phyloP scores from a whole-genome alignment of 1,140 invertebrate species.

The Caenorhabditis elegans region WBcel235 BX284603.4:9330501-9331000 shows the following conservation, averaged over 20 bases:
- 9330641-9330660: not conserved
- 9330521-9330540: slow-evolving; percentile 48
- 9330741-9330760: slow-evolving; percentile 32
- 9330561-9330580: slow-evolving; percentile 42
- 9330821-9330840: slow-evolving; percentile 44
- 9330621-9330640: slow-evolving; percentile 48
- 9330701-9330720: slow-evolving; percentile 53
- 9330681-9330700: slow-evolving; percentile 47
- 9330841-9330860: slow-evolving; percentile 47
- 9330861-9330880: slow-evolving; percentile 40
- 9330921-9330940: too few relatives aligned
- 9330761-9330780: too few relatives aligned
- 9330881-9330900: not conserved
- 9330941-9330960: too few relatives aligned
- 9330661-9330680: too few relatives aligned
- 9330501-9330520: slow-evolving; percentile 41
- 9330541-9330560: slow-evolving; percentile 50
- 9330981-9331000: too few relatives aligned
- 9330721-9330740: slow-evolving; percentile 47
- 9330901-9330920: not conserved
- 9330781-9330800: slow-evolving; percentile 2
- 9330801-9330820: slow-evolving; percentile 48
- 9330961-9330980: too few relatives aligned
- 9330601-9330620: slow-evolving; percentile 53
- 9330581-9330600: slow-evolving; percentile 49